Base-by-base conservation (phyloP, 1,140 invertebrate genomes). In the Stenopsyche tienmushanensis region DNA sequence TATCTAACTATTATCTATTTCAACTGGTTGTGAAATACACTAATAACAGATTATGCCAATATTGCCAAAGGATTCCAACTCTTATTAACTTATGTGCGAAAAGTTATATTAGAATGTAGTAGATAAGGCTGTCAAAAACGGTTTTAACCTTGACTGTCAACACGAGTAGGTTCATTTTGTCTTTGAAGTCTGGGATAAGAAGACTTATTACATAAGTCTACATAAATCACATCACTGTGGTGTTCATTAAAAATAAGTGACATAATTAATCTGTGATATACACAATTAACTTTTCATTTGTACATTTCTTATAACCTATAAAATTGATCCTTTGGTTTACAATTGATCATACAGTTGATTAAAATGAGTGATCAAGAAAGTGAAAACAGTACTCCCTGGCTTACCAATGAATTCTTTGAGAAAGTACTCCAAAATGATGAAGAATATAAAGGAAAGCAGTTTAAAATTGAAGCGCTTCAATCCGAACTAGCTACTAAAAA, bases 331-430 rank as follows among this genome's bases (percentile, higher is more conserved):
- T n/a, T n/a, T n/a, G n/a, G n/a, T n/a, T n/a, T n/a, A n/a, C n/a
- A n/a, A n/a, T n/a, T n/a, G n/a, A n/a, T n/a, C n/a, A n/a, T n/a
- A n/a, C n/a, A n/a, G n/a, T n/a, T n/a, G n/a, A n/a, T n/a, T n/a
- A 34, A 34, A 13, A 34, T 34, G 29, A 49, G 5, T 49, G 8
- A 5, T 15, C 5, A 49, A 49, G 45, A 49, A 49, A 9, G 5
- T 7, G 15, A 15, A 55, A 17, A 26, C 7, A 18, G 17, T 21
- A 15, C 17, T 3, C 65, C 66, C 23, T 70, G 69, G 69, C 42
- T 70, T 2, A 50, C 63, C 15, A 44, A 64, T 1, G 57, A 60
- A 8, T 65, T 70, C 39, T 13, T 67, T 3, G n/a, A 58, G 2
- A 44, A 24, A 15, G 34, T 70, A 10, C 45, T 70, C 8, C 24